Percentiles rank a stretch among this genome's conserved stretches.
These are phyloP conservation scores for Brachymystax lenok DNA, from an alignment of 2,797 vertebrate genomes.

Conservation along the genomic window DNA sequence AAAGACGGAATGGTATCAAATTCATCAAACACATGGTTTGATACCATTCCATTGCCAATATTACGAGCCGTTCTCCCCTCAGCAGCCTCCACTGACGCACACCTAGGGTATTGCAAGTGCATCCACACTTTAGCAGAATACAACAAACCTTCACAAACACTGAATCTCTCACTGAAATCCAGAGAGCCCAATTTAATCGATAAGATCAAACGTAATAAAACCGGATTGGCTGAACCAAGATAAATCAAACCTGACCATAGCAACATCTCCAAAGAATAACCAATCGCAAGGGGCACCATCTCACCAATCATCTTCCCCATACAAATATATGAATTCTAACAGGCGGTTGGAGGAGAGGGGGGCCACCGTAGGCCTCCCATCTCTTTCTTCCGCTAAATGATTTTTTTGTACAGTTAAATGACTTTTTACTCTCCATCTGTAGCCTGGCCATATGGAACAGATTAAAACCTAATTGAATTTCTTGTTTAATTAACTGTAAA, in stretches of 20 bases:
- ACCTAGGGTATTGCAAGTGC: background rate
- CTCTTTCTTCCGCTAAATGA: slow-evolving; percentile 26
- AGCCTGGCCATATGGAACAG: slow-evolving; percentile 45
- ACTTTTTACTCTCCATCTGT: slow-evolving; percentile 40
- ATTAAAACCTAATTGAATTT: slow-evolving; percentile 58
- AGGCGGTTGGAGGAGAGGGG: no score
- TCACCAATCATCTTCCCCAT: background rate
- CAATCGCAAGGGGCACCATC: background rate
- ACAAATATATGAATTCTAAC: background rate
- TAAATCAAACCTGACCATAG: background rate
- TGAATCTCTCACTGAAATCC: background rate
- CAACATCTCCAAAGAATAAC: background rate
- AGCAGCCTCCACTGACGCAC: no score
- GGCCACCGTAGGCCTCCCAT: no score
- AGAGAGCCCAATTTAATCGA: background rate
- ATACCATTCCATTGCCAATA: no score
- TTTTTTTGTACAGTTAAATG: slow-evolving; percentile 46
- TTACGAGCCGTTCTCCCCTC: no score
- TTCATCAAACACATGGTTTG: no score
- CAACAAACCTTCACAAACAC: background rate
- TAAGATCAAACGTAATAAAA: background rate
- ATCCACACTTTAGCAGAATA: background rate
- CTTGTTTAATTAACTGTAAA: slow-evolving; percentile 55
- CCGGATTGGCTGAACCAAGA: background rate
- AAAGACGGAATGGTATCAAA: no score